Evolutionary conservation across 2,113 vertebrate species (phyloP).

Genomic region (Psittacus erithacus): DNA sequence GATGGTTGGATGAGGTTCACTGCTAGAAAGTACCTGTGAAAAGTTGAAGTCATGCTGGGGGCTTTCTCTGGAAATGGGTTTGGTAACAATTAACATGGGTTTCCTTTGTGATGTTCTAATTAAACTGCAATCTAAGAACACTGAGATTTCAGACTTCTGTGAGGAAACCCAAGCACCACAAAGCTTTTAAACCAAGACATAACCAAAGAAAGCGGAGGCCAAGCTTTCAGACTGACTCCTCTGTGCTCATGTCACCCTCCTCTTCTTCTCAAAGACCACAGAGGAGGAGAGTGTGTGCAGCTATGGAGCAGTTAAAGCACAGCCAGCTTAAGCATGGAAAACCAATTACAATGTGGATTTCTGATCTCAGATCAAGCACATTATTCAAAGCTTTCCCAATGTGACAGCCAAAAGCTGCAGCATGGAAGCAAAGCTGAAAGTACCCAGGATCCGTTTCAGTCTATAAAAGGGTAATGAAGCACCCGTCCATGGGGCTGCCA

Average conservation of each 20-base stretch:
- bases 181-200: background rate
- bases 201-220: background rate
- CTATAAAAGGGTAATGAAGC: background rate
- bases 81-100: background rate
- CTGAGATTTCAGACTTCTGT: background rate
- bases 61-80: background rate
- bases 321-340: background rate
- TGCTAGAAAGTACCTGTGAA: background rate
- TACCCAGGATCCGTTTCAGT: background rate
- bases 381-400: background rate
- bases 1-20: background rate
- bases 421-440: background rate
- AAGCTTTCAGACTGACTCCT: background rate
- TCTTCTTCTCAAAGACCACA: background rate
- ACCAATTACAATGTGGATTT: background rate
- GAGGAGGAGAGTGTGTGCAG: background rate
- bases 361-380: conserved; percentile 4
- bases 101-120: background rate
- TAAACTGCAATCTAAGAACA: background rate
- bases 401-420: background rate
- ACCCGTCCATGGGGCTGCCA: rapidly evolving
- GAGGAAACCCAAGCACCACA: background rate
- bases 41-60: background rate
- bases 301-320: background rate
- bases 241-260: background rate